phyloP scores from a whole-genome alignment of 37 sponge, comb jelly and placozoan species.

The Ianthella basta region DNA sequence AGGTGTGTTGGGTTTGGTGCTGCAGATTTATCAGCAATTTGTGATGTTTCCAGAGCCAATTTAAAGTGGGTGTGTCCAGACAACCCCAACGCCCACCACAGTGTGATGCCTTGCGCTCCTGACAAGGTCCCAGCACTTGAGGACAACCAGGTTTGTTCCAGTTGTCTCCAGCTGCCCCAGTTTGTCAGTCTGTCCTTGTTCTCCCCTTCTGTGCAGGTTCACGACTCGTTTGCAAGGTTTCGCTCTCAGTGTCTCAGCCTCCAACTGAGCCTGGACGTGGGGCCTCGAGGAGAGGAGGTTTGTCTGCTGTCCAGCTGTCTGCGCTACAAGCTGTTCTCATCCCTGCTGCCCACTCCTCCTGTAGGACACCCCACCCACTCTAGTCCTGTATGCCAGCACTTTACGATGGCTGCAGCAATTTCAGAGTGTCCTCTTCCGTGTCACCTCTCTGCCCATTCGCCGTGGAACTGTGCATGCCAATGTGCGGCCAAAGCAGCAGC shows the following conservation, averaged over 20 bases:
- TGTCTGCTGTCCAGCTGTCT: not conserved
- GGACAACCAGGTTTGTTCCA: slow-evolving; percentile 42
- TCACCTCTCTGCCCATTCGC: slow-evolving; percentile 83
- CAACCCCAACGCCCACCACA: slow-evolving; percentile 69
- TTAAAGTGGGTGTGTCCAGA: slow-evolving; percentile 61
- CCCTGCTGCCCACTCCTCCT: not conserved
- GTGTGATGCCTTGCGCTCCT: slow-evolving; percentile 77
- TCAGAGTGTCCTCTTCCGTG: slow-evolving; percentile 27
- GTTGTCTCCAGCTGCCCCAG: not conserved
- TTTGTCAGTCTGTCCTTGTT: not conserved
- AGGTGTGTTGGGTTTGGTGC: not conserved
- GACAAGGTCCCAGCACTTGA: slow-evolving; percentile 66
- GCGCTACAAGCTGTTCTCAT: not conserved
- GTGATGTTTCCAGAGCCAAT: not conserved
- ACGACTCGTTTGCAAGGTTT: slow-evolving; percentile 82
- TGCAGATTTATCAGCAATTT: not conserved
- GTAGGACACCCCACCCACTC: slow-evolving; percentile 15
- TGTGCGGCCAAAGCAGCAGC: slow-evolving; percentile 49
- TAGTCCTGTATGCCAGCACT: slow-evolving; percentile 85
- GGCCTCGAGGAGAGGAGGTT: slow-evolving; percentile 10
- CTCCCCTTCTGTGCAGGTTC: slow-evolving; percentile 36
- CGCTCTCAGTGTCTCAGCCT: slow-evolving; percentile 79
- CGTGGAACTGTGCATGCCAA: slow-evolving; percentile 71
- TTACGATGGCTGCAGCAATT: slow-evolving; percentile 86
- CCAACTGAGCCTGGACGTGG: slow-evolving; percentile 49